These are phyloP conservation scores for Bucorvus abyssinicus DNA, from an alignment of 2,797 vertebrate genomes.

Conservation along the genomic window DNA sequence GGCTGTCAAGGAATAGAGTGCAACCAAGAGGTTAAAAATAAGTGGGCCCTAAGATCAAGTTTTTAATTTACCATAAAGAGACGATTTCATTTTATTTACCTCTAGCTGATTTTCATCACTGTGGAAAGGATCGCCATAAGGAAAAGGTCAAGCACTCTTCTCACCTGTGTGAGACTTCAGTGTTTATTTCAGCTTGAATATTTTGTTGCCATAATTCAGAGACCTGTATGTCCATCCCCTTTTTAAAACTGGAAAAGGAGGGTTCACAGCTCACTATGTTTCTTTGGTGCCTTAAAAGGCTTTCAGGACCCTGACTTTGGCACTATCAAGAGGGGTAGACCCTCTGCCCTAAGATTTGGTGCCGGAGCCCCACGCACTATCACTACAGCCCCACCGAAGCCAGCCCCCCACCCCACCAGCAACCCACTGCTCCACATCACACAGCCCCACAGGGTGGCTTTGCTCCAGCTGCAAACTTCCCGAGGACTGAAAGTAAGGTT, in stretches of 20 bases:
- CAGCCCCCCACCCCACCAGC: not conserved
- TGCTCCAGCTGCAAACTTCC: not conserved
- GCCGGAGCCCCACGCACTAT: accelerated
- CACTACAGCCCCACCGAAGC: not conserved
- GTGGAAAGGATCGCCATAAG: not conserved
- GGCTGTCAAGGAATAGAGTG: not conserved
- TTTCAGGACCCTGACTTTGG: not conserved
- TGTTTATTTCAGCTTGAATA: not conserved
- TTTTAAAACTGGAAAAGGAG: not conserved
- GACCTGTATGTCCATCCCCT: not conserved
- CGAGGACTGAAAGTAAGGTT: not conserved
- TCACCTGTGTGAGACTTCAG: not conserved
- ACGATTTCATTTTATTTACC: not conserved
- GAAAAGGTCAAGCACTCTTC: not conserved
- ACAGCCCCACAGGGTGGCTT: not conserved
- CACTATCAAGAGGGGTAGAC: not conserved
- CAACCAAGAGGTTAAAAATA: not conserved
- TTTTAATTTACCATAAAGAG: not conserved
- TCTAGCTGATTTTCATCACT: not conserved
- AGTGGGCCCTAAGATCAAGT: not conserved
- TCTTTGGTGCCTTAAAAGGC: not conserved
- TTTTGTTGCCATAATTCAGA: not conserved
- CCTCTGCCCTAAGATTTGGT: not conserved
- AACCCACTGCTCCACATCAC: not conserved
- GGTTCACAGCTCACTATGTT: not conserved